A percentile compares a stretch with the other conserved stretches of the same genome.
phyloP scores from a whole-genome alignment of 2,113 vertebrate species.

The Pachyramphus minor region DNA sequence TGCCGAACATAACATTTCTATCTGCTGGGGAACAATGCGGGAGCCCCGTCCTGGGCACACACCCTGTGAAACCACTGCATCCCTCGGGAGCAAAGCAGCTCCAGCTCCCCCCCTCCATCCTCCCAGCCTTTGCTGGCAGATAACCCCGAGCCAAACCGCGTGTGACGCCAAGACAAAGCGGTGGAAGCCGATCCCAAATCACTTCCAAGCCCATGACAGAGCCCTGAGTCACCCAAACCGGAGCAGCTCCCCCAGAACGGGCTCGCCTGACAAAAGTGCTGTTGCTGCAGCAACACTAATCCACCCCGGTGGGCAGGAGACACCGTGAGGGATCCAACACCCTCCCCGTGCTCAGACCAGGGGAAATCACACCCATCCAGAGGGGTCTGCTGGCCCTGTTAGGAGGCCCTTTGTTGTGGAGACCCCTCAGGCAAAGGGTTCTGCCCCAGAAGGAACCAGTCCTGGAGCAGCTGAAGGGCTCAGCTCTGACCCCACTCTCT shows the following conservation, averaged over 20 bases:
- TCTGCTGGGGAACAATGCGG: neutral
- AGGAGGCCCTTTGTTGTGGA: neutral
- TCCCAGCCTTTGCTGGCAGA: neutral
- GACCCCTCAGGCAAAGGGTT: neutral
- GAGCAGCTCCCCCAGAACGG: neutral
- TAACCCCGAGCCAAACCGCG: neutral
- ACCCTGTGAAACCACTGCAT: neutral
- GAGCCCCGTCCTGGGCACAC: neutral
- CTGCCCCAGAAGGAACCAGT: neutral
- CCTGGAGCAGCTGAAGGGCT: fast-evolving
- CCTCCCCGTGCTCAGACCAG: neutral
- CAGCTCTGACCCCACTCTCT: neutral
- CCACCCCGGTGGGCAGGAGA: neutral
- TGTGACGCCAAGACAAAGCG: neutral
- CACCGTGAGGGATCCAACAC: neutral
- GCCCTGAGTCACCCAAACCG: slow-evolving; percentile 43
- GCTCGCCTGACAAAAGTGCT: neutral
- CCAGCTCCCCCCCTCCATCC: neutral
- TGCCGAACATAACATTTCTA: neutral
- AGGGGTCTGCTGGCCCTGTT: neutral
- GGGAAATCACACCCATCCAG: neutral
- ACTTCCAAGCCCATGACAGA: neutral
- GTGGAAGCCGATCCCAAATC: slow-evolving; percentile 19
- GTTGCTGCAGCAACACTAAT: slow-evolving; percentile 46
- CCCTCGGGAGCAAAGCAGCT: neutral